Evolutionary conservation across 2,797 vertebrate species (phyloP).

Genomic region (Urocyon cinereoargenteus): DNA sequence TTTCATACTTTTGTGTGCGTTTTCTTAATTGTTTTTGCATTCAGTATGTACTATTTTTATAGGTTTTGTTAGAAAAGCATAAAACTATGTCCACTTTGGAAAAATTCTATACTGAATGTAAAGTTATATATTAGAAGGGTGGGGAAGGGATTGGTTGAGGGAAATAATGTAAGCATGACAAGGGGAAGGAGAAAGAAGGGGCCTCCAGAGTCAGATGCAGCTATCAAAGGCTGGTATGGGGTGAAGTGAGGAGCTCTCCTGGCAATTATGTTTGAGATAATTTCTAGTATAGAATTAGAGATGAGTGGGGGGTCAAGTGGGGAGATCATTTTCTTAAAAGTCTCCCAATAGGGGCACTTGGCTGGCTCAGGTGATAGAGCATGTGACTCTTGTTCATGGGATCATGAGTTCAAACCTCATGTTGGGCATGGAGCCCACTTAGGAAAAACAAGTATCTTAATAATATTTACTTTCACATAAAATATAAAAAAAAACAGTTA

Average conservation of each 20-base stretch:
- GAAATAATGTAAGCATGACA: neutral
- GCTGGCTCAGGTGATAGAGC: neutral
- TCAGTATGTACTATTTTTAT: neutral
- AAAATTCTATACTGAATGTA: neutral
- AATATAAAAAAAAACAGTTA: neutral
- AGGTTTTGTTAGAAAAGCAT: neutral
- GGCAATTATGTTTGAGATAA: neutral
- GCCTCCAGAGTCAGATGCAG: too few species aligned
- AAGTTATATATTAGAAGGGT: neutral
- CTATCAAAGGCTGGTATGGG: too few species aligned
- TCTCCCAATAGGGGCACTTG: neutral
- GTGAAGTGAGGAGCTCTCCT: too few species aligned
- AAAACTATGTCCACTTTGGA: neutral
- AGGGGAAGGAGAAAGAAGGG: neutral
- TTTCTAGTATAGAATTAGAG: neutral
- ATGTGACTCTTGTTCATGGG: neutral
- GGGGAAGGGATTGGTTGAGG: neutral
- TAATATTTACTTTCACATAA: neutral
- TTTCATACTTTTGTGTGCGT: neutral
- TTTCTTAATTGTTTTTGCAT: neutral
- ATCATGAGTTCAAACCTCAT: neutral
- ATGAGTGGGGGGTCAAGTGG: too few species aligned
- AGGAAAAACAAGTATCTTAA: neutral
- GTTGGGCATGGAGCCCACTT: neutral
- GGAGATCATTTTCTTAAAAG: neutral